These are phyloP conservation scores for Prionailurus viverrinus DNA, from an alignment of 2,113 vertebrate species.

Conservation along the genomic window DNA sequence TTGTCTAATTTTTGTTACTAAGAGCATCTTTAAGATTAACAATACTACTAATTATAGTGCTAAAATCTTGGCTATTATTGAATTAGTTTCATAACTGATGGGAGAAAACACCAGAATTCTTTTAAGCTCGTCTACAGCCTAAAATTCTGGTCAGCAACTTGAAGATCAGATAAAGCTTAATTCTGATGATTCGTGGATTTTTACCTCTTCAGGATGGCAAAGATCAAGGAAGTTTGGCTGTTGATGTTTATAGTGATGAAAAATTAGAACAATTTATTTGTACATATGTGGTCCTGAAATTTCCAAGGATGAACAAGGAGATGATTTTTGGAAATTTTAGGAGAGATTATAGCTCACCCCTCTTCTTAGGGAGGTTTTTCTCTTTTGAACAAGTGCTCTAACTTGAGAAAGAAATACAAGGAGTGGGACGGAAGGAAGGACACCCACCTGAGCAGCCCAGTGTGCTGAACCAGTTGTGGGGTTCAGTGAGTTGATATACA, in stretches of 20 bases:
- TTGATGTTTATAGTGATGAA: constrained; percentile 8
- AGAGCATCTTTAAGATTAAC: constrained; percentile 7
- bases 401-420: not conserved
- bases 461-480: not conserved
- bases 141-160: not conserved
- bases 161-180: not conserved
- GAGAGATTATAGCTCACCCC: not conserved
- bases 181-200: not conserved
- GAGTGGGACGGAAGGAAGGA: no score
- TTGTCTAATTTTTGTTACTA: constrained; percentile 50
- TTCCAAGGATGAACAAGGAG: not conserved
- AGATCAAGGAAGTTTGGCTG: not conserved
- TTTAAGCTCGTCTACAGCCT: not conserved
- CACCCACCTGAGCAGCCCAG: not conserved
- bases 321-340: not conserved
- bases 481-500: not conserved
- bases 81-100: not conserved
- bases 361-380: not conserved
- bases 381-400: not conserved
- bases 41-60: not conserved
- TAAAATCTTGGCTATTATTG: constrained; percentile 12
- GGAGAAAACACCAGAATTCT: not conserved
- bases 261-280: constrained; percentile 15
- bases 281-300: not conserved
- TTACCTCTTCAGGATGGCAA: not conserved